A percentile compares a stretch with the other conserved stretches of the same genome.
phyloP scores from a whole-genome alignment of 2,797 vertebrate species.

The Hirundo rustica region DNA sequence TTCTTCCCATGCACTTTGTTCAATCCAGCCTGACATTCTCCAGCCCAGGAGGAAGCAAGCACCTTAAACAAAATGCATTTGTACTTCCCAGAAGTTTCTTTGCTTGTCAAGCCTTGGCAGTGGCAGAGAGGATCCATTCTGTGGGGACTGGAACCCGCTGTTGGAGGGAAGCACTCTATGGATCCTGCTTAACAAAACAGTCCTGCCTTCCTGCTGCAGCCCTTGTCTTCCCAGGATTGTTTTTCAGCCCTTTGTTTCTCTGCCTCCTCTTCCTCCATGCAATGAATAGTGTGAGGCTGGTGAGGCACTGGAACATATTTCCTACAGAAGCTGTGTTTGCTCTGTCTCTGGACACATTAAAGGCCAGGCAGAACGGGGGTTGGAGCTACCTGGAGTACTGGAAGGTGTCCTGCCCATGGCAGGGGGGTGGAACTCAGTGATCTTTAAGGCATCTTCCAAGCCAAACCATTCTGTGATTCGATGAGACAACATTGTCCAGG shows the following conservation, averaged over 20 bases:
- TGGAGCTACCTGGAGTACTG: too few relatives aligned
- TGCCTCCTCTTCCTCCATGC: neutral
- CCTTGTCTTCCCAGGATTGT: neutral
- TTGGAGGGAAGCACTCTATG: neutral
- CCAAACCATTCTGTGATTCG: neutral
- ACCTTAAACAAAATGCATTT: neutral
- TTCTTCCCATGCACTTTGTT: neutral
- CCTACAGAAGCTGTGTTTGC: neutral
- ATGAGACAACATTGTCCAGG: rapidly evolving
- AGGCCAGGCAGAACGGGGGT: too few relatives aligned
- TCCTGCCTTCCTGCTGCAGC: neutral
- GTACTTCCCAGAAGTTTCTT: neutral
- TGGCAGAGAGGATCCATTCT: neutral
- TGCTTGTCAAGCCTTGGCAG: neutral
- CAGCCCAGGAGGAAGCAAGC: neutral
- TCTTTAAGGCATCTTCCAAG: neutral
- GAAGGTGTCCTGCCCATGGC: too few relatives aligned
- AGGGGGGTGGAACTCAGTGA: too few relatives aligned
- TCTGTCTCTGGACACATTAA: neutral
- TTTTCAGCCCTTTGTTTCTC: neutral
- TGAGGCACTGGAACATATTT: neutral
- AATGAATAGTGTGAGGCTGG: too few relatives aligned
- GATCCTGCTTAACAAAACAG: neutral
- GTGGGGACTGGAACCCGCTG: neutral
- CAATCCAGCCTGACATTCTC: neutral